Conservation (phyloP, 2,113 vertebrate genomes). For the Passer montanus region DNA sequence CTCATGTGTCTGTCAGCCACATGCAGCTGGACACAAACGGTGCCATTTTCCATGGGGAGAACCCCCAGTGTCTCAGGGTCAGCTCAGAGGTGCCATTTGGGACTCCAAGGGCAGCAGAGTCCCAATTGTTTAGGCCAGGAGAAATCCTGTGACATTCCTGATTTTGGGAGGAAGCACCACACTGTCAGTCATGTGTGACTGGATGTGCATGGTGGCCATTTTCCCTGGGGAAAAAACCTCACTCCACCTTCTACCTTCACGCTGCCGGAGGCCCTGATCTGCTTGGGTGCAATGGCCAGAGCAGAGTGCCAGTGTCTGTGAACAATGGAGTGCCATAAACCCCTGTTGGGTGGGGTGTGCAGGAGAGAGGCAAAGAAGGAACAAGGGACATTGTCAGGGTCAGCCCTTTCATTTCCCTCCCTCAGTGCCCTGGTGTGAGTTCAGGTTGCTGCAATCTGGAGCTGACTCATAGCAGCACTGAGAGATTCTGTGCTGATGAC, state of each 20-base stretch:
- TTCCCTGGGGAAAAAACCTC: neutral
- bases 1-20: neutral
- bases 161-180: neutral
- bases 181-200: neutral
- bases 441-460: neutral
- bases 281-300: neutral
- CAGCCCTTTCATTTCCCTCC: neutral
- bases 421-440: neutral
- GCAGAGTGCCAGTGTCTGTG: neutral
- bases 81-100: neutral
- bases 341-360: neutral
- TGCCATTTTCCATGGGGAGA: neutral
- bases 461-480: neutral
- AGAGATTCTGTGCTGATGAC: neutral
- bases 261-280: neutral
- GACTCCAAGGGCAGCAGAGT: neutral
- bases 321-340: accelerated
- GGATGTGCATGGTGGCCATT: accelerated
- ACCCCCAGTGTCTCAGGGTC: neutral
- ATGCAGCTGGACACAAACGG: accelerated
- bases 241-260: neutral
- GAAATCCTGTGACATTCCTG: neutral
- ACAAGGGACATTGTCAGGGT: neutral
- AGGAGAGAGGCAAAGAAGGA: neutral
- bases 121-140: neutral